Percentiles rank a stretch among this genome's conserved stretches.
Evolutionary conservation across 2,113 vertebrate genomes (phyloP).

Genomic region (Marmota flaviventris): DNA sequence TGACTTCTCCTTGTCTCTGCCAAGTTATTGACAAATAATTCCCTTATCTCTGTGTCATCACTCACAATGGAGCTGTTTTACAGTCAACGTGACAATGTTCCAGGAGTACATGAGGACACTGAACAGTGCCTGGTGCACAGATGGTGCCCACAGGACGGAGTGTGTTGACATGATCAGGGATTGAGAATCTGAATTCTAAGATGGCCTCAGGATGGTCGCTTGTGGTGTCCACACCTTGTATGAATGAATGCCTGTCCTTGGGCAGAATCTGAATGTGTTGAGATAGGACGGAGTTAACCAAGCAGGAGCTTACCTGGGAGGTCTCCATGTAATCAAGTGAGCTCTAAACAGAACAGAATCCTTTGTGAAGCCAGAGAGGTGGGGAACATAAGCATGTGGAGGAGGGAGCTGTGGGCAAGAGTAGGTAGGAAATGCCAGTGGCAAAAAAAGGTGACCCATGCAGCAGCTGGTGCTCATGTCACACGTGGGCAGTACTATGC

Average conservation of each 20-base stretch:
- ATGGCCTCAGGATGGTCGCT: fast-evolving
- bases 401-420: neutral
- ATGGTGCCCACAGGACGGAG: neutral
- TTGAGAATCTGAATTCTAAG: neutral
- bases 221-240: neutral
- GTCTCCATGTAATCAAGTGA: neutral
- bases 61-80: neutral
- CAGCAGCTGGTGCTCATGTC: neutral
- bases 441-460: neutral
- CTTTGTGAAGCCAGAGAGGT: neutral
- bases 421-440: neutral
- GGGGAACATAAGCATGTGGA: neutral
- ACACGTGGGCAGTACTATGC: neutral
- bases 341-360: neutral
- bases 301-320: neutral
- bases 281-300: neutral
- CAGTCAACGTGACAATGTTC: neutral
- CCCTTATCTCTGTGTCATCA: neutral
- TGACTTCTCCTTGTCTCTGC: neutral
- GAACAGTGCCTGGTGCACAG: neutral
- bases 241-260: neutral
- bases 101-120: neutral
- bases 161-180: neutral
- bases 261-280: neutral
- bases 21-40: neutral